Conservation (phyloP, 2,888 invertebrate genomes). For the Andrena marginata region DNA sequence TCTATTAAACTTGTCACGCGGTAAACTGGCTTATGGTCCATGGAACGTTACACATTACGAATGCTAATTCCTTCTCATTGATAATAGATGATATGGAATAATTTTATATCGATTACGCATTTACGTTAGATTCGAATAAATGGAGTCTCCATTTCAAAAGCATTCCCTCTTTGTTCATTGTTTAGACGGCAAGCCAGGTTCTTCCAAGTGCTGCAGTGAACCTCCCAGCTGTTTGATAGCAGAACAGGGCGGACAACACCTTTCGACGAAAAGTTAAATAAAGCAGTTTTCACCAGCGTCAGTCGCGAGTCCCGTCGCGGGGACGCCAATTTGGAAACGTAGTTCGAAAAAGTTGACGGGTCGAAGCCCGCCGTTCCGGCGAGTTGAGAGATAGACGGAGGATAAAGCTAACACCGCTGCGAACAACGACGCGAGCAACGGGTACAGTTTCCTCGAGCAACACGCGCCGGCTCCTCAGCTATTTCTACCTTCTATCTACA, state of each 20-base stretch:
- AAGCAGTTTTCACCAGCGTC: background rate
- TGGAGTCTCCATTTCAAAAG: too few species aligned
- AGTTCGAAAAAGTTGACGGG: conserved; percentile 8
- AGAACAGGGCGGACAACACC: background rate
- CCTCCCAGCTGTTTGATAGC: background rate
- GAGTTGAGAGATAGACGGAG: conserved; percentile 51
- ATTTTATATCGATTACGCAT: too few species aligned
- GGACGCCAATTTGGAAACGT: conserved; percentile 29
- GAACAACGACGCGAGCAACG: conserved; percentile 61
- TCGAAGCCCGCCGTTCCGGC: conserved; percentile 30
- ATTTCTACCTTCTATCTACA: conserved; percentile 70
- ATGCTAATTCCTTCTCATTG: too few species aligned
- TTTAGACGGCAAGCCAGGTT: too few species aligned
- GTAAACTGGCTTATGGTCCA: background rate
- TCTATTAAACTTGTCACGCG: background rate
- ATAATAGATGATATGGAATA: too few species aligned
- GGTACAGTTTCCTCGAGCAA: conserved; percentile 66
- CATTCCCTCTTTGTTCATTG: too few species aligned
- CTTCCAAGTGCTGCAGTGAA: background rate
- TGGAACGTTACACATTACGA: too few species aligned
- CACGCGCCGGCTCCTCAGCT: conserved; percentile 37
- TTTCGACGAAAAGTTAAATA: background rate
- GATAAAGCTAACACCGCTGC: conserved; percentile 63
- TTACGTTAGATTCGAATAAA: too few species aligned
- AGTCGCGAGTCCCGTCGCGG: background rate